phyloP scores from a whole-genome alignment of 2,797 vertebrate genomes.

The Enteromius afrohamiltoni region DNA sequence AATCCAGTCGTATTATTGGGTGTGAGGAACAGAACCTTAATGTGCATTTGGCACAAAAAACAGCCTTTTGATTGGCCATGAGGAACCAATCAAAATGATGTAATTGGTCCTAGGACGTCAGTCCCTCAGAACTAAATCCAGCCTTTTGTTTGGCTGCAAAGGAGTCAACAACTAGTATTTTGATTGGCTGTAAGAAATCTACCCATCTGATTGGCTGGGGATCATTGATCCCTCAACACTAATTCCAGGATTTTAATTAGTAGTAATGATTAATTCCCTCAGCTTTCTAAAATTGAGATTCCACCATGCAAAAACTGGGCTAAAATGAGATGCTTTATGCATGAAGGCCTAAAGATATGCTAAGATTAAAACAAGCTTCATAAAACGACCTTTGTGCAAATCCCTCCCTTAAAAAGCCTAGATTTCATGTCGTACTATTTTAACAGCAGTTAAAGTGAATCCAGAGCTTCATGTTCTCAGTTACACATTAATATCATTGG shows the following conservation, averaged over 20 bases:
- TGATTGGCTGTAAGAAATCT: background rate
- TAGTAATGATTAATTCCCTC: constrained; percentile 46
- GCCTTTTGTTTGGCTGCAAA: background rate
- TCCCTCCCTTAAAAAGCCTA: background rate
- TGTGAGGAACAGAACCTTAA: background rate
- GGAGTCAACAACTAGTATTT: background rate
- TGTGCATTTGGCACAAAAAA: background rate
- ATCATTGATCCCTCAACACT: background rate
- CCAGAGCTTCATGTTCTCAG: constrained; percentile 18
- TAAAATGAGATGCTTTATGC: constrained; percentile 47
- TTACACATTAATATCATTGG: constrained; percentile 51
- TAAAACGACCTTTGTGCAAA: constrained; percentile 11
- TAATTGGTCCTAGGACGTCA: background rate
- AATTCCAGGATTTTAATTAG: constrained; percentile 49
- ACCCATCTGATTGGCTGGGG: background rate
- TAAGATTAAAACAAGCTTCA: constrained; percentile 24
- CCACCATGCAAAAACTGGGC: constrained; percentile 23
- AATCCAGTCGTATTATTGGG: background rate
- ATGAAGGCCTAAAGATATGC: constrained; percentile 37
- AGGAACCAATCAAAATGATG: background rate
- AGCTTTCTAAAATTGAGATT: constrained; percentile 42
- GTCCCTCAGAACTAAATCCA: background rate
- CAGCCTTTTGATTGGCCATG: background rate
- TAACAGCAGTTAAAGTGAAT: constrained; percentile 33
- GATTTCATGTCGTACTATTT: constrained; percentile 30